These are phyloP conservation scores for Epinotia brunnichana DNA, from an alignment of 2,888 invertebrate species.

Conservation along the genomic window DNA sequence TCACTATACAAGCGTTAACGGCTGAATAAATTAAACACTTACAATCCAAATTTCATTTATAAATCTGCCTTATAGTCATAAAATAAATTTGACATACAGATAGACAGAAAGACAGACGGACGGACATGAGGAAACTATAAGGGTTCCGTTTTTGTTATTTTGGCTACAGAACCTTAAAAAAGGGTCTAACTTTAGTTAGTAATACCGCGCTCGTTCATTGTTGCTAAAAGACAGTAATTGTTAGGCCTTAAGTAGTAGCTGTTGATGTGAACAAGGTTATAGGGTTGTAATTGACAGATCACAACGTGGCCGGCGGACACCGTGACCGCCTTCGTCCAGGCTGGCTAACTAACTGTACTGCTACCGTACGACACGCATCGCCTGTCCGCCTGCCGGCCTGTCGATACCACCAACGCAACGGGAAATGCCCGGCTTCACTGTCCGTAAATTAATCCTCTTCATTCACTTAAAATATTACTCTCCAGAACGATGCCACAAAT, in stretches of 20 bases:
- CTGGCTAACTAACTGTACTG: conserved; percentile 76
- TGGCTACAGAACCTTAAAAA: too few species aligned
- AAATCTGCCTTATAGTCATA: too few species aligned
- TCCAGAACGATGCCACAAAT: conserved; percentile 59
- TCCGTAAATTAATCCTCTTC: conserved; percentile 57
- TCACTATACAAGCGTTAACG: too few species aligned
- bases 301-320: conserved; percentile 64
- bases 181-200: conserved; percentile 31
- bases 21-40: too few species aligned
- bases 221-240: conserved; percentile 53
- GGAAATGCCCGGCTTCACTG: conserved; percentile 63
- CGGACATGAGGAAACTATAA: too few species aligned
- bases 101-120: too few species aligned
- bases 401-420: conserved; percentile 68
- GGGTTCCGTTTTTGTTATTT: too few species aligned
- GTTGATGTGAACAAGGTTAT: conserved; percentile 71
- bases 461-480: conserved; percentile 61
- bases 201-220: conserved; percentile 45
- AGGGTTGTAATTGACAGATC: conserved; percentile 76
- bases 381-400: conserved; percentile 51
- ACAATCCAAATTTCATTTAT: too few species aligned
- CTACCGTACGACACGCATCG: conserved; percentile 70
- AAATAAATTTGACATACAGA: too few species aligned
- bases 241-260: conserved; percentile 57
- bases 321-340: conserved; percentile 70